Evolutionary conservation across 1,140 invertebrate species (phyloP).

Genomic region (Drosophila sp.): DNA sequence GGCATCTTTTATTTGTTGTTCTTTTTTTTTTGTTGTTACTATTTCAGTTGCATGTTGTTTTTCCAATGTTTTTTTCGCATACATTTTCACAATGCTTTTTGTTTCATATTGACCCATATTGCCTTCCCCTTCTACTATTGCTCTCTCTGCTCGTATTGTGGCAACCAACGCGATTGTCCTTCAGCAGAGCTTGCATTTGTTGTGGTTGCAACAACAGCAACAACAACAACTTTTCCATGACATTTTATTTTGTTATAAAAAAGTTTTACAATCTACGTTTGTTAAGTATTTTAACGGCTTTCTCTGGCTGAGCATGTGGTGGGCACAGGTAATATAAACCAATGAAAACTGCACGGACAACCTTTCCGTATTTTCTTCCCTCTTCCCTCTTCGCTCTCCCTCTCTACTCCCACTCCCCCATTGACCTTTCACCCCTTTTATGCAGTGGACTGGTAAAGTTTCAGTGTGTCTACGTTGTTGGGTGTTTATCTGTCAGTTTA

Average conservation of each 20-base stretch:
- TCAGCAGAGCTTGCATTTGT: slow-evolving; percentile 63
- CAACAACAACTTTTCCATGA: slow-evolving; percentile 53
- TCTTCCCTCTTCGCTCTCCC: slow-evolving; percentile 13
- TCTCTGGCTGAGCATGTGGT: slow-evolving; percentile 39
- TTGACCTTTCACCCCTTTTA: not conserved
- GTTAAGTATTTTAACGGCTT: slow-evolving; percentile 82
- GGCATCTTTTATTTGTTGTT: slow-evolving; percentile 19
- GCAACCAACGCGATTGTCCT: slow-evolving; percentile 59
- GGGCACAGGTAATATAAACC: slow-evolving; percentile 61
- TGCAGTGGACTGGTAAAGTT: slow-evolving; percentile 45
- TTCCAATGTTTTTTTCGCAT: slow-evolving; percentile 39
- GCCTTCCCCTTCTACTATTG: not conserved
- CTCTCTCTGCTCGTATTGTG: not conserved
- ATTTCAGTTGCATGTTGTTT: slow-evolving; percentile 29
- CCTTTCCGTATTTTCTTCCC: too few relatives aligned
- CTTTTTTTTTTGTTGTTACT: slow-evolving; percentile 18
- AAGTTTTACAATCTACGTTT: slow-evolving; percentile 83
- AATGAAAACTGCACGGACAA: slow-evolving; percentile 77
- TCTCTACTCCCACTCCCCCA: slow-evolving; percentile 4
- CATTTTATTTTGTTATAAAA: slow-evolving; percentile 77
- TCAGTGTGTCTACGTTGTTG: slow-evolving; percentile 53
- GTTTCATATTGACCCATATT: slow-evolving; percentile 78
- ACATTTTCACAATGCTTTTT: slow-evolving; percentile 60
- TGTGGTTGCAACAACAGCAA: slow-evolving; percentile 49
- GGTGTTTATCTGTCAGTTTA: slow-evolving; percentile 83